Base-by-base conservation (phyloP, 2,113 vertebrate genomes). In the Rattus norvegicus region DNA sequence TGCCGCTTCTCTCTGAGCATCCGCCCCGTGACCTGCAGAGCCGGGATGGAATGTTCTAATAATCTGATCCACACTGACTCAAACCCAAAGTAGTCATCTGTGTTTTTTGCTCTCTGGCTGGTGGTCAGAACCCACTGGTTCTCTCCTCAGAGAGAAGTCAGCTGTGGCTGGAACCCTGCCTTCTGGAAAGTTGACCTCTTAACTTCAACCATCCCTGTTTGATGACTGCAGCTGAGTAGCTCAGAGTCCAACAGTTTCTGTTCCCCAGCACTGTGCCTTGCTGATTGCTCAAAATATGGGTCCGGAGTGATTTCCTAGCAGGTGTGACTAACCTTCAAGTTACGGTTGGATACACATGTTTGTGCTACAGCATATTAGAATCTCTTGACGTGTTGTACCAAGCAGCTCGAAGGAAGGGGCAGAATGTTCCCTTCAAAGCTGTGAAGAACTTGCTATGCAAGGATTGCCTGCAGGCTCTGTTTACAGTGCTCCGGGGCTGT, bases 41-140 rank as follows among this genome's bases (percentile, higher is more conserved):
- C 69, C 59, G 5, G 84, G 49, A 49, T 84, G 20, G 83, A 93
- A 88, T 76, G 87, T 91, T 67, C 88, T 81, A 43, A 59, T 81
- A 81, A 88, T 91, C 73, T 79, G 72, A 76, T 77, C 79, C 83
- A 61, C 52, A 72, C 70, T 95, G 95, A n/a, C 76, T 90, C 63
- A 61, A 3, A 72, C 26, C 49, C 84, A 54, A 86, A 67, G 83
- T 80, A 83, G 33, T 85, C 93, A 47, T 76, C 69, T 67, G 1
- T 80, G 16, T 88, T 83, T 63, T 73, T 63, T 70, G 5, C 49
- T 80, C 61, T 36, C 26, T 26, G 56, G 93, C 75, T 90, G 33
- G 30, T 81, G 93, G 52, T 39, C 89, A 56, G 43, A 80, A 36
- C 13, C 9, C 5, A 2, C 79, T 93, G 63, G 5, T 91, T 94